Conservation (phyloP, 2,797 vertebrate genomes). For the Pseudochirops corinnae region DNA sequence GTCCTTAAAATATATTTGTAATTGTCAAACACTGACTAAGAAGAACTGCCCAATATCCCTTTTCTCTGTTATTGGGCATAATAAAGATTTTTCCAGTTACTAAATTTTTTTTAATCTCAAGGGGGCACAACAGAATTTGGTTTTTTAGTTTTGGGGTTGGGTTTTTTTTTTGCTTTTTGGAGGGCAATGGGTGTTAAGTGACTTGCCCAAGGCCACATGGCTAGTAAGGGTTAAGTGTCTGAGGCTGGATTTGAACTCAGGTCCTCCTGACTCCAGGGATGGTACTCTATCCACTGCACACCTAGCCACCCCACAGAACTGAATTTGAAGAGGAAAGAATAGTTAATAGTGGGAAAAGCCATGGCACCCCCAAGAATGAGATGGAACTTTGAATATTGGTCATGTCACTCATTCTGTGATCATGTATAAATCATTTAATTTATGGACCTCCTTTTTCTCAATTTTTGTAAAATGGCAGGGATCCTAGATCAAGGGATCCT, state of each 20-base stretch:
- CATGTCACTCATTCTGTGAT: not conserved
- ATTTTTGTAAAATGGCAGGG: not conserved
- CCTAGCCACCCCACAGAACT: not conserved
- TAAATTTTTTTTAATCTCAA: slow-evolving; percentile 33
- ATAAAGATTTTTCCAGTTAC: not conserved
- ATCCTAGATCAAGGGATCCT: not conserved
- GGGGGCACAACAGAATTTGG: slow-evolving; percentile 36
- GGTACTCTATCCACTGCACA: too few species aligned
- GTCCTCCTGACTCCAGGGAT: too few species aligned
- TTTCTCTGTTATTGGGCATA: not conserved
- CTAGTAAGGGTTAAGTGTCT: too few species aligned
- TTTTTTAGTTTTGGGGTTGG: too few species aligned
- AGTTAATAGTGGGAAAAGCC: not conserved
- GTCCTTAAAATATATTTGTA: not conserved
- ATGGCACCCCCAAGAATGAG: not conserved
- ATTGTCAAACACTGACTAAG: slow-evolving; percentile 11
- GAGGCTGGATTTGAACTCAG: too few species aligned
- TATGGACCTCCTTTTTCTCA: not conserved
- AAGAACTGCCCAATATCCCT: not conserved
- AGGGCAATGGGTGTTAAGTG: too few species aligned
- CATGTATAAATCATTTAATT: not conserved
- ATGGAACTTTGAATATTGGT: not conserved
- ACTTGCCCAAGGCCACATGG: too few species aligned
- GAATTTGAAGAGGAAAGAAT: slow-evolving; percentile 53
- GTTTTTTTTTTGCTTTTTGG: too few species aligned